Base-by-base conservation (phyloP, 2,113 vertebrate species). In the Cochlearius cochlearius region DNA sequence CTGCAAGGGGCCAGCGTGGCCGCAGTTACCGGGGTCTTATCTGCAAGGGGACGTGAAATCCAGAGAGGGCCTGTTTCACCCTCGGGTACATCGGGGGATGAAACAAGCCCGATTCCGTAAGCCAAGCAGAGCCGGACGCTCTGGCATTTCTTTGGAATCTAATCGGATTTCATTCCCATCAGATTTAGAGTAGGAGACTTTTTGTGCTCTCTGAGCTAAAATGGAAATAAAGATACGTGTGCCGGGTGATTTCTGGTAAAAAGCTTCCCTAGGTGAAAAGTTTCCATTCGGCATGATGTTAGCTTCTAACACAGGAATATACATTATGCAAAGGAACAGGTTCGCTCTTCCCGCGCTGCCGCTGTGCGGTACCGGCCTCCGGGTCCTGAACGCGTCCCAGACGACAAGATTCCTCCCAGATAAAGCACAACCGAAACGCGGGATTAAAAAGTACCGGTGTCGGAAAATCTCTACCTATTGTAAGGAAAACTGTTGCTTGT, bases 101-200 rank as follows among this genome's bases (percentile, higher is more conserved):
- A 91, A 92, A 3, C 49, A 52, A 81, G 4, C n/a, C 60, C 25
- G 6, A 38, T 25, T 77, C 68, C 7, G 0, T 56, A 47, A 76
- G 45, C 49, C 52, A 39, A 63, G 60, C 3, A 74, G 84, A 94
- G 29, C n/a, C 5, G 45, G 64, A 58, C 63, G 62, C 81, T 56
- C 29, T 23, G 72, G 29, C 38, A 8, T 91, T 87, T 94, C 80
- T 68, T 56, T 43, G 20, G 27, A 34, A 13, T 60, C 60, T 91
- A 78, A 91, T 94, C 81, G 75, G 62, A 78, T 91, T 96, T 78
- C 4, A 78, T 87, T 85, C 78, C 80, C 71, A 68, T 91, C 73
- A 68, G 34, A 18, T 76, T 69, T 43, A 47, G 34, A 78, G 68
- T 20, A 30, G 58, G 60, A 94, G 32, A 80, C 38, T 60, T 93